Percentiles rank a stretch among this genome's conserved stretches.
These are phyloP conservation scores for Sciurus carolinensis DNA, from an alignment of 2,797 vertebrate genomes.

Conservation along the genomic window DNA sequence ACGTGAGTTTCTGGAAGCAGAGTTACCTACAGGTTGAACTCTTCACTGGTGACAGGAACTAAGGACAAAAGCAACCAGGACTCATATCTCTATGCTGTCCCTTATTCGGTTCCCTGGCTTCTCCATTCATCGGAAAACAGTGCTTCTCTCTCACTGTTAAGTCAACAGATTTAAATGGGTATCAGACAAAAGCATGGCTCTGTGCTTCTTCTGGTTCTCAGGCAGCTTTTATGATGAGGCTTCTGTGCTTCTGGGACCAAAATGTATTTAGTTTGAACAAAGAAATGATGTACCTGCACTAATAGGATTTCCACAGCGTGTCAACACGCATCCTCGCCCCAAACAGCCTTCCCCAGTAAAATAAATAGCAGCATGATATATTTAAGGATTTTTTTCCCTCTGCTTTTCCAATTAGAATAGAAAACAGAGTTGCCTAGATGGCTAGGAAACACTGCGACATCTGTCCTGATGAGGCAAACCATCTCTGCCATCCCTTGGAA, in stretches of 20 bases:
- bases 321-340: background rate
- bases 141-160: slow-evolving; percentile 51
- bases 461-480: background rate
- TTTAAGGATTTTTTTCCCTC: background rate
- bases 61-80: background rate
- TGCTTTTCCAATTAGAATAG: slow-evolving; percentile 33
- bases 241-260: background rate
- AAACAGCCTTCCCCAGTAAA: slow-evolving; percentile 5
- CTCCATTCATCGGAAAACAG: background rate
- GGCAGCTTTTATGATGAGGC: background rate
- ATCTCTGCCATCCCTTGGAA: background rate
- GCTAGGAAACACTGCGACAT: background rate
- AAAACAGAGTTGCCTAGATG: background rate
- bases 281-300: slow-evolving; percentile 55
- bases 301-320: background rate
- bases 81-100: background rate
- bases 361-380: slow-evolving; percentile 46
- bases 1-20: background rate
- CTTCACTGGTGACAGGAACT: background rate
- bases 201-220: background rate
- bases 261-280: background rate
- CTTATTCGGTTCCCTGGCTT: background rate
- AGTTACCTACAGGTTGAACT: background rate
- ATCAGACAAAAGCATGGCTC: slow-evolving; percentile 23
- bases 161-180: slow-evolving; percentile 21